phyloP scores from a whole-genome alignment of 35 echinoderm and acorn worm species.

The Holothuria glaberrima region DNA sequence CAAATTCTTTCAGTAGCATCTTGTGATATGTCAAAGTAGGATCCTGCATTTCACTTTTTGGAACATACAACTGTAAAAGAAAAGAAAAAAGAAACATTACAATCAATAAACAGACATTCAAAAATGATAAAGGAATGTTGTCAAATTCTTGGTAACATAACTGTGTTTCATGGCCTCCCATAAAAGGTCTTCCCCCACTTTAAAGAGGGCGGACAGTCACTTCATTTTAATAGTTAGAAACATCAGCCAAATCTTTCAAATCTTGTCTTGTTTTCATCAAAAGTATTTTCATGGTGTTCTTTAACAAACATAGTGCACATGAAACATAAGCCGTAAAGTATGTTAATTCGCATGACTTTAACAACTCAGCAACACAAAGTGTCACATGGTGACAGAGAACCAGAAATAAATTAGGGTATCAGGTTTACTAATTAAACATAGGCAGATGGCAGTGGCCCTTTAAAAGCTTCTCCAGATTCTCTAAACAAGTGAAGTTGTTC shows the following conservation, averaged over 20 bases:
- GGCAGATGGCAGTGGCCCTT: no score
- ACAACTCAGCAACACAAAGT: no score
- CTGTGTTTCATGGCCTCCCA: background rate
- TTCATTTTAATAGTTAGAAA: background rate
- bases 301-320: no score
- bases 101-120: background rate
- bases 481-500: no score
- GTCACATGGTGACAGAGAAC: no score
- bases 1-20: constrained; percentile 61
- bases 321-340: no score
- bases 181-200: background rate
- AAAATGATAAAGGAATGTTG: background rate
- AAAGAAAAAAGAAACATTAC: background rate
- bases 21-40: constrained; percentile 66
- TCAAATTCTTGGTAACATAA: background rate
- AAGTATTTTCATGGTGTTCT: no score
- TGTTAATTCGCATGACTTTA: no score
- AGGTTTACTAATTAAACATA: no score
- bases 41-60: constrained; percentile 66
- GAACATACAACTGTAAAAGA: constrained; percentile 81
- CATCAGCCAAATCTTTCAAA: no score
- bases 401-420: no score
- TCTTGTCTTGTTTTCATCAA: background rate
- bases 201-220: background rate
- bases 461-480: no score